These are phyloP conservation scores for Ypsolopha sequella DNA, from an alignment of 2,888 invertebrate genomes.

Conservation along the genomic window DNA sequence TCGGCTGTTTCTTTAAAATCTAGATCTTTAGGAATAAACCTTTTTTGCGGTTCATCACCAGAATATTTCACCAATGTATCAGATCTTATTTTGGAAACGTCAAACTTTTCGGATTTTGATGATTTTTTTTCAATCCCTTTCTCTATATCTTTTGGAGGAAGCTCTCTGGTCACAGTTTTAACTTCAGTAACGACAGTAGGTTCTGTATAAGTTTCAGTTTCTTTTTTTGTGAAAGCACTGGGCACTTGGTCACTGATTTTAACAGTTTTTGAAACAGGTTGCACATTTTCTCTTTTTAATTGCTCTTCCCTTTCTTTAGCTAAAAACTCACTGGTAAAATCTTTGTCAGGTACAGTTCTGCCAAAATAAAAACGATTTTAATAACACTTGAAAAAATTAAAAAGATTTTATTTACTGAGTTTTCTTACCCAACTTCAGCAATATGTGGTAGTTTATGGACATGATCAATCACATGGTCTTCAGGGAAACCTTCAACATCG, in stretches of 20 bases:
- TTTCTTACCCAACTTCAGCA: constrained; percentile 52
- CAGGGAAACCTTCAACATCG: constrained; percentile 66
- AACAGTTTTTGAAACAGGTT: constrained; percentile 6
- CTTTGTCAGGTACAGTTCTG: constrained; percentile 35
- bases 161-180: constrained; percentile 22
- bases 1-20: constrained; percentile 33
- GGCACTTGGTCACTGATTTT: constrained; percentile 10
- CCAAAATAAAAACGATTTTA: constrained; percentile 12
- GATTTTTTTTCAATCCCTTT: constrained; percentile 20
- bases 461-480: constrained; percentile 58
- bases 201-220: constrained; percentile 29
- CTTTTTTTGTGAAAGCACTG: constrained; percentile 24
- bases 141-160: constrained; percentile 16
- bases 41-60: constrained; percentile 21
- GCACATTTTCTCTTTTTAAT: constrained; percentile 34
- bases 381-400: not conserved
- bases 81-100: constrained; percentile 51
- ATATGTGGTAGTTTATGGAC: constrained; percentile 60
- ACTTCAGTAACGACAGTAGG: constrained; percentile 19
- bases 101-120: constrained; percentile 36
- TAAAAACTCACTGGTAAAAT: constrained; percentile 39
- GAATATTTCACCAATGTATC: constrained; percentile 52
- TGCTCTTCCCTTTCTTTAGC: constrained; percentile 49
- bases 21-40: constrained; percentile 31
- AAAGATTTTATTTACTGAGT: not conserved